Percentiles rank a stretch among this genome's conserved stretches.
These are phyloP conservation scores for Plecturocebus donacophilus DNA, from an alignment of 2,113 vertebrate genomes.

Conservation along the genomic window DNA sequence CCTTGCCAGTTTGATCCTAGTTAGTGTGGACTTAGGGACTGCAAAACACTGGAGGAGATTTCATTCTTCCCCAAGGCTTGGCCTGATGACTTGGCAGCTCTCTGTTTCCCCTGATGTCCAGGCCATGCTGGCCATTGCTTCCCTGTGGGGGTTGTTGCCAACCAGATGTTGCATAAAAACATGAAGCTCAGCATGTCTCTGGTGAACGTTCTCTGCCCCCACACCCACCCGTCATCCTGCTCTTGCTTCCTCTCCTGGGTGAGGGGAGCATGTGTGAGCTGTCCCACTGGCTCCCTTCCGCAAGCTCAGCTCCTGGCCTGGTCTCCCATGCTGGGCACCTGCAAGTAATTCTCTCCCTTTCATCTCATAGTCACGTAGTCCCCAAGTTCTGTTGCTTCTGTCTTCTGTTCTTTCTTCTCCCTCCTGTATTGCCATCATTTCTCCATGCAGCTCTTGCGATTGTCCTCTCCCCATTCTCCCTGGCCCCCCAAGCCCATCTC, in stretches of 20 bases:
- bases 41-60: neutral
- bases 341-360: neutral
- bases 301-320: neutral
- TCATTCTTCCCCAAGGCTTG: neutral
- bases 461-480: neutral
- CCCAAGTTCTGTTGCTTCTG: neutral
- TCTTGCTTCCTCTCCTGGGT: neutral
- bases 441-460: neutral
- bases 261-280: neutral
- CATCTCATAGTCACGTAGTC: neutral
- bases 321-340: neutral
- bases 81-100: neutral
- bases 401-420: neutral
- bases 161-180: constrained; percentile 34
- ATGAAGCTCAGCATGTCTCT: neutral
- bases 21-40: neutral
- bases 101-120: neutral
- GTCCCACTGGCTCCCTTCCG: neutral
- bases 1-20: neutral
- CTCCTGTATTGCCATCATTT: neutral
- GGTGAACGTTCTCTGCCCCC: neutral
- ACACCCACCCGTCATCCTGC: neutral
- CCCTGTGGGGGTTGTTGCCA: neutral
- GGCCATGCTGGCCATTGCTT: neutral
- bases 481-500: neutral